Evolutionary conservation across 2,797 vertebrate genomes (phyloP).

Genomic region (Oreonectes daqikongensis): DNA sequence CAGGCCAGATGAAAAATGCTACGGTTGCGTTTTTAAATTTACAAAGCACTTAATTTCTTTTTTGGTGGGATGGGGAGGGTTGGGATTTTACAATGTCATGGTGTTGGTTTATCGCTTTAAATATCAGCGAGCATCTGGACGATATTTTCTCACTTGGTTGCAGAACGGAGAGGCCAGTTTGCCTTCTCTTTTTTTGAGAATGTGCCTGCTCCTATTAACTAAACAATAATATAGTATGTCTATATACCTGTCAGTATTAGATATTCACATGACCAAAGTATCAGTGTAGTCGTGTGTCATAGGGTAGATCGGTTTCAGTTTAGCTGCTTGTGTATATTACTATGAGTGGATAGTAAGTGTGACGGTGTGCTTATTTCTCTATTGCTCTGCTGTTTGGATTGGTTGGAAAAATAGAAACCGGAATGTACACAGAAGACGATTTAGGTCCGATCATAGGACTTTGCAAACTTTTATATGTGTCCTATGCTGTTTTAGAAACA

Average conservation of each 20-base stretch:
- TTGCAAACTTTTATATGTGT: constrained; percentile 18
- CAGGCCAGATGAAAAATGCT: constrained; percentile 64
- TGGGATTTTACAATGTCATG: constrained; percentile 39
- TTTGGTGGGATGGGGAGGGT: constrained; percentile 30
- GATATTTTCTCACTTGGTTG: constrained; percentile 39
- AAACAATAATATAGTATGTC: constrained; percentile 50
- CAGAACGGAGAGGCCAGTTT: constrained; percentile 40
- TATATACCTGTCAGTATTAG: constrained; percentile 57
- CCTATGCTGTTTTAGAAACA: constrained; percentile 28
- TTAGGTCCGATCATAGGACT: constrained; percentile 23
- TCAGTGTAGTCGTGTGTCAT: constrained; percentile 45
- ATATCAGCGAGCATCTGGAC: constrained; percentile 51
- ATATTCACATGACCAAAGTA: constrained; percentile 59
- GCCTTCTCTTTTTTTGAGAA: constrained; percentile 55
- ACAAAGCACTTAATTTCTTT: constrained; percentile 58
- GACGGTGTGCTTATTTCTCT: constrained; percentile 29
- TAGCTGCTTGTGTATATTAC: constrained; percentile 42
- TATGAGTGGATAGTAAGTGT: constrained; percentile 41
- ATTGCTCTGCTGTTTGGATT: constrained; percentile 34
- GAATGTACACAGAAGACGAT: constrained; percentile 25
- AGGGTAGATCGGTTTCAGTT: constrained; percentile 49
- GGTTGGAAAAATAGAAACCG: constrained; percentile 28
- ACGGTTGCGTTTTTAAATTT: constrained; percentile 56
- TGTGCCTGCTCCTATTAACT: constrained; percentile 55
- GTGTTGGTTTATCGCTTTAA: constrained; percentile 56